Conservation (phyloP, 2,113 vertebrate genomes). For the Thomomys bottae region DNA sequence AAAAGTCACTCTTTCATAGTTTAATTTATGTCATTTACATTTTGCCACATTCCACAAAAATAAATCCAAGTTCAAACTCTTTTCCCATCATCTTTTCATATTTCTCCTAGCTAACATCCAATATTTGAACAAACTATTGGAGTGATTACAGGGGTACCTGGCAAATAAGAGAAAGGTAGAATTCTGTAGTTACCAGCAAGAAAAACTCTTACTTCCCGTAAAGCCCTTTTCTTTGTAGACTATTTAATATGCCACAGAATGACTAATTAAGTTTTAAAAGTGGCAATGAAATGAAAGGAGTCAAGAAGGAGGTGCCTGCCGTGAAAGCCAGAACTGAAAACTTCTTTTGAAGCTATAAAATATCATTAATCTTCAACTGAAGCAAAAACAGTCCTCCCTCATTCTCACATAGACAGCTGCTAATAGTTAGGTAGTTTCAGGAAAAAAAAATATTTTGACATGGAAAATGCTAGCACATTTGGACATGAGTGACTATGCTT, state of each 20-base stretch:
- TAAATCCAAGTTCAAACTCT: not conserved
- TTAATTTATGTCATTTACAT: conserved; percentile 3
- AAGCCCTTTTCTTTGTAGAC: conserved; percentile 45
- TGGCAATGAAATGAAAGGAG: conserved; percentile 74
- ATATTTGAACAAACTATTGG: conserved; percentile 56
- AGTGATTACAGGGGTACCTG: conserved; percentile 45
- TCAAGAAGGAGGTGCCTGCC: conserved; percentile 67
- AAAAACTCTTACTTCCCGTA: conserved; percentile 40
- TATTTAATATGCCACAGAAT: conserved; percentile 51
- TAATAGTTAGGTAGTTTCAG: conserved; percentile 75
- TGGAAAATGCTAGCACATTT: conserved; percentile 68
- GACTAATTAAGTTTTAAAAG: conserved; percentile 72
- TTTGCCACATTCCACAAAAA: not conserved
- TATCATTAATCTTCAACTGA: conserved; percentile 76
- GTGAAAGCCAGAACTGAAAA: conserved; percentile 65
- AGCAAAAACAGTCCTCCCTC: conserved; percentile 71
- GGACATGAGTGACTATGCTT: conserved; percentile 40
- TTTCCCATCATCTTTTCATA: not conserved
- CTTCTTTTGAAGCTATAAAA: conserved; percentile 77
- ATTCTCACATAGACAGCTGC: conserved; percentile 76
- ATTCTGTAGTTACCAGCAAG: conserved; percentile 25
- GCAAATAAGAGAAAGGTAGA: conserved; percentile 19
- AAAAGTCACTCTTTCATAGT: not conserved
- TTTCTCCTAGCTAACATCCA: not conserved
- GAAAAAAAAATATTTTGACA: conserved; percentile 71